Evolutionary conservation across 1,140 invertebrate species (phyloP), one percentile per base, ranked within the genome.

Genomic region (Ceratina japonica): DNA sequence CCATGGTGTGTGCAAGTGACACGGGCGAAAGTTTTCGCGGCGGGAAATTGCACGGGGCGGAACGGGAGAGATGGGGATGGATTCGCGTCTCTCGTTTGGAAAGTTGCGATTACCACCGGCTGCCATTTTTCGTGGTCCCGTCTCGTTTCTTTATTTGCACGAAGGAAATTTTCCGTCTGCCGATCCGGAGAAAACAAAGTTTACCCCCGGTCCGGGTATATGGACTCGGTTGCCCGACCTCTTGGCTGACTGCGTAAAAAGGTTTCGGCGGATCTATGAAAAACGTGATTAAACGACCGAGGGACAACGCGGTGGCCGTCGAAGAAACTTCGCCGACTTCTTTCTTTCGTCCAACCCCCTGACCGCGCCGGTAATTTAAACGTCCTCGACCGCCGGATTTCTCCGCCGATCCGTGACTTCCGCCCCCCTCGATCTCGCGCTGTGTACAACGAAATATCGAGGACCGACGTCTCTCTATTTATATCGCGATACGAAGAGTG

Each of bases 241-340:
- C 22, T 49, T 13, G 44, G 37, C 68, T 37, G 52, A 59, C 62
- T 69, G 68, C 31, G 81, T 72, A 85, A 83, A 84, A 80, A 83
- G 82, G 72, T 83, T 75, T 65, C 69, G 62, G 61, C 64, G 82
- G 72, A 82, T 71, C 72, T 70, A 78, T 54, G 84, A 84, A 75
- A 86, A 85, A 82, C 83, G 71, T 69, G 84, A 86, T 86, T 82
- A 85, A 82, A 86, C 75, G 72, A 71, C 75, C 37, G 37, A 49
- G 54, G 49, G 69, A 85, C 83, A 80, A 81, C 78, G 83, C 75
- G 75, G 80, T 83, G 27, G 77, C 81, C 56, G 61, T 61, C 16
- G 52, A 79, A 59, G 77, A 73, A 83, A 84, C 81, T 83, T 84
- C 58, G 20, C 22, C 13, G 66, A 56, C 59, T 68, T 24, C 22